These are phyloP conservation scores for Melolontha melolontha DNA, from an alignment of 2,888 invertebrate species.

Conservation along the genomic window DNA sequence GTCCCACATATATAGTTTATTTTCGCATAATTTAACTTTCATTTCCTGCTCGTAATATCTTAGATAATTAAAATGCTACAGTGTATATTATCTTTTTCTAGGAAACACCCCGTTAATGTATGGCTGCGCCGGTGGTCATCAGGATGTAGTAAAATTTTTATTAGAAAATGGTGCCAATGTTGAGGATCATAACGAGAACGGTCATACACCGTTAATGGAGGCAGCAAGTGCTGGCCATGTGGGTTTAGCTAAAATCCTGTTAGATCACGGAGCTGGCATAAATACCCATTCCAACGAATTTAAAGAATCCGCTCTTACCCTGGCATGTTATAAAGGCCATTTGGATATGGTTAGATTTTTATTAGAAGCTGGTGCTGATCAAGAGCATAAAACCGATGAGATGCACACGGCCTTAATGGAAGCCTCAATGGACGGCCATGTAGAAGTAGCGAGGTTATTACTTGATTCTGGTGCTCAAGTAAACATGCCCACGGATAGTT, in stretches of 20 bases:
- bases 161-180: slow-evolving; percentile 93
- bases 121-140: slow-evolving; percentile 94
- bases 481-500: slow-evolving; percentile 99
- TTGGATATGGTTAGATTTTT: slow-evolving; percentile 97
- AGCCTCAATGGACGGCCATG: slow-evolving; percentile 99
- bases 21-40: no score
- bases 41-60: no score
- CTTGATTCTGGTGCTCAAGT: slow-evolving; percentile 98
- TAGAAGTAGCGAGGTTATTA: slow-evolving; percentile 93
- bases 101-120: slow-evolving; percentile 98
- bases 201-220: slow-evolving; percentile 99
- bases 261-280: slow-evolving; percentile 95
- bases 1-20: no score
- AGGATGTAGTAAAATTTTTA: slow-evolving; percentile 90
- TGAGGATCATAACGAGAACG: slow-evolving; percentile 99
- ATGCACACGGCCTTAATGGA: slow-evolving; percentile 99
- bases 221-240: slow-evolving; percentile 97
- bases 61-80: no score
- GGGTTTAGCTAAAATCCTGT: slow-evolving; percentile 89
- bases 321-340: slow-evolving; percentile 90
- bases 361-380: slow-evolving; percentile 94
- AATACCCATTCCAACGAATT: slow-evolving; percentile 99
- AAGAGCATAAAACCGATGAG: slow-evolving; percentile 99
- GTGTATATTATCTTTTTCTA: slow-evolving; percentile 48
- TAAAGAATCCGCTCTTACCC: slow-evolving; percentile 76